Percentiles rank a stretch among this genome's conserved stretches.
Conservation (phyloP, 2,113 vertebrate species). For the Hemibagrus wyckioides region DNA sequence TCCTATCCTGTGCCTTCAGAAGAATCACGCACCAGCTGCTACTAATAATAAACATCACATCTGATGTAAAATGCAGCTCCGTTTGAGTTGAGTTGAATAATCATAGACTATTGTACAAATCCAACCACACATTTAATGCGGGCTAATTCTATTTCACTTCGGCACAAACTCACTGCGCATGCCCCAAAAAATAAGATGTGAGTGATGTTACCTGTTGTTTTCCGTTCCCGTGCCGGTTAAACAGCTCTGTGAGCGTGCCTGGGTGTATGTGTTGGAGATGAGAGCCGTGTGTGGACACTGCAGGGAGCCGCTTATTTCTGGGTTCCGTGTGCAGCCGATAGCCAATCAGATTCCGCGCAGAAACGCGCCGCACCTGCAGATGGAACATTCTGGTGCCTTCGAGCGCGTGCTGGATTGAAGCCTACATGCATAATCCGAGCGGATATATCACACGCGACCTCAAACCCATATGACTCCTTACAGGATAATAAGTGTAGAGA, state of each 20-base stretch:
- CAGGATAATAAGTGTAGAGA: not conserved
- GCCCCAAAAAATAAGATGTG: not conserved
- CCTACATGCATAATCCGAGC: not conserved
- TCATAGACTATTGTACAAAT: not conserved
- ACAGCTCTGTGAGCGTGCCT: not conserved
- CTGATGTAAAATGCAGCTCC: not conserved
- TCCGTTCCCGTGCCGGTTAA: not conserved
- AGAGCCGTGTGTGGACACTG: not conserved
- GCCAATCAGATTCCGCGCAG: slow-evolving; percentile 57
- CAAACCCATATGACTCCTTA: not conserved
- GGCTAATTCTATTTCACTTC: not conserved
- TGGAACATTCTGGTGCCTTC: slow-evolving; percentile 59
- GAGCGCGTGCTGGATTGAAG: not conserved
- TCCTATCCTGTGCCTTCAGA: not conserved
- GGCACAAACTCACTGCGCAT: not conserved
- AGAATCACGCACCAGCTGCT: not conserved
- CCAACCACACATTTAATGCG: not conserved
- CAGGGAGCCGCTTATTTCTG: slow-evolving; percentile 8
- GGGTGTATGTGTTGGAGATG: not conserved
- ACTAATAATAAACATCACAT: not conserved
- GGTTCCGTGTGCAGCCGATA: slow-evolving; percentile 15
- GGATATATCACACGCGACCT: not conserved
- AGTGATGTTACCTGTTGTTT: slow-evolving; percentile 17
- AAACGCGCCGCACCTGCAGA: slow-evolving; percentile 19
- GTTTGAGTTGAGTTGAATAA: not conserved